Conservation (phyloP, 2,797 vertebrate species). For the Peromyscus aztecus region DNA sequence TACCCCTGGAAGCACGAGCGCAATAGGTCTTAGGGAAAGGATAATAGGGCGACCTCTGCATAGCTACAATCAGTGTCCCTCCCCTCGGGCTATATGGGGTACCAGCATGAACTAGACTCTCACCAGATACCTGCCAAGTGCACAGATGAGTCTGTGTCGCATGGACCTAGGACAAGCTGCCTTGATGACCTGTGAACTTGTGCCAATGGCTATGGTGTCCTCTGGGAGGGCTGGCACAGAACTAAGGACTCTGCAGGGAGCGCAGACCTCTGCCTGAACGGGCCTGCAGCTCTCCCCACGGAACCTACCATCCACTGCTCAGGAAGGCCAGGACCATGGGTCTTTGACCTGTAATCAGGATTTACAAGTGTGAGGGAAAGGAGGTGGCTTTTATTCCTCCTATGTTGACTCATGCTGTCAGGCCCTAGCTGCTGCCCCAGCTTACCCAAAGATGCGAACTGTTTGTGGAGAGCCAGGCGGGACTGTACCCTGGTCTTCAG, state of each 20-base stretch:
- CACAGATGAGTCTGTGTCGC: background rate
- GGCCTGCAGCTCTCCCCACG: background rate
- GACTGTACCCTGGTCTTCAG: conserved; percentile 94
- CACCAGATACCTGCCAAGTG: background rate
- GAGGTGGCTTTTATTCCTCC: background rate
- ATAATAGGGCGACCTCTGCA: background rate
- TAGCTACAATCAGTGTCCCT: background rate
- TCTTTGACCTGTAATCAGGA: background rate
- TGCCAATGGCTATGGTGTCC: background rate
- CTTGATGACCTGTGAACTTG: background rate
- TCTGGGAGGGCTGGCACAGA: background rate
- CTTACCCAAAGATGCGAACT: conserved; percentile 96
- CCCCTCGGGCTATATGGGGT: background rate
- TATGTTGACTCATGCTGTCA: background rate
- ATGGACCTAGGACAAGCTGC: background rate
- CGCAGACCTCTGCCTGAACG: background rate
- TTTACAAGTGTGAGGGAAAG: background rate
- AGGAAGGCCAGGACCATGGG: background rate
- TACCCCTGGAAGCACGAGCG: background rate
- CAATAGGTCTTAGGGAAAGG: background rate
- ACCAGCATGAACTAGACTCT: background rate
- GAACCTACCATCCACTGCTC: background rate
- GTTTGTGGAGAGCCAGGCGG: conserved; percentile 96
- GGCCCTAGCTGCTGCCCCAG: background rate
- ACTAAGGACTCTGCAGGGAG: background rate